Percentiles rank a stretch among this genome's conserved stretches.
These are phyloP conservation scores for Sesamia inferens DNA, from an alignment of 2,888 invertebrate species.

Conservation along the genomic window DNA sequence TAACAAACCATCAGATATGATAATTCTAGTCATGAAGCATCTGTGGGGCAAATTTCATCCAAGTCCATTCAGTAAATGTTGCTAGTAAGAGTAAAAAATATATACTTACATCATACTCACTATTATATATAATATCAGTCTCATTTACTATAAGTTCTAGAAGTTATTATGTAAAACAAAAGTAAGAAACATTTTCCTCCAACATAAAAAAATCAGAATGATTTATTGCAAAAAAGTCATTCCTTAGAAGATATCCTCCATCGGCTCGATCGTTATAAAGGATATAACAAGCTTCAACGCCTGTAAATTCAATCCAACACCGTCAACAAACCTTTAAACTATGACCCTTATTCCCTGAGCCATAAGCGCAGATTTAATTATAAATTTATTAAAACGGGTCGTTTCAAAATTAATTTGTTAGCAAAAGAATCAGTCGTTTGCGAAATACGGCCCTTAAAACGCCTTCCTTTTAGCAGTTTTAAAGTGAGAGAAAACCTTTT, in stretches of 20 bases:
- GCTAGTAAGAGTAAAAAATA: no score
- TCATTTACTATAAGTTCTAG: no score
- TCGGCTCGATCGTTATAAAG: slow-evolving; percentile 10
- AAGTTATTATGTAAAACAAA: no score
- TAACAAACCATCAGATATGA: no score
- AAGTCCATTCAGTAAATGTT: no score
- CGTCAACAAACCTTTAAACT: slow-evolving; percentile 1
- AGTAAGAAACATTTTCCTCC: background rate
- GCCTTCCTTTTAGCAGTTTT: background rate
- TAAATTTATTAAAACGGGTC: background rate
- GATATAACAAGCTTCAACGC: slow-evolving; percentile 20
- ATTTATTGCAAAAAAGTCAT: slow-evolving; percentile 12
- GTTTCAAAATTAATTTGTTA: background rate
- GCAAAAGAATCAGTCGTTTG: background rate
- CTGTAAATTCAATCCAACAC: slow-evolving; percentile 19
- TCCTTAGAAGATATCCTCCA: background rate
- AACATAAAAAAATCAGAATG: background rate
- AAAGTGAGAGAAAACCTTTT: background rate
- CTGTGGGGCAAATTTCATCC: no score
- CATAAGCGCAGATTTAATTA: slow-evolving; percentile 19
- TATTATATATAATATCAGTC: no score
- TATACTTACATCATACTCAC: no score
- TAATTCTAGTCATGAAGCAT: no score
- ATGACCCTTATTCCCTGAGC: background rate
- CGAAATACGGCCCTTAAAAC: background rate